Conservation (phyloP, 1,140 invertebrate genomes). For the Hetaerina americana region DNA sequence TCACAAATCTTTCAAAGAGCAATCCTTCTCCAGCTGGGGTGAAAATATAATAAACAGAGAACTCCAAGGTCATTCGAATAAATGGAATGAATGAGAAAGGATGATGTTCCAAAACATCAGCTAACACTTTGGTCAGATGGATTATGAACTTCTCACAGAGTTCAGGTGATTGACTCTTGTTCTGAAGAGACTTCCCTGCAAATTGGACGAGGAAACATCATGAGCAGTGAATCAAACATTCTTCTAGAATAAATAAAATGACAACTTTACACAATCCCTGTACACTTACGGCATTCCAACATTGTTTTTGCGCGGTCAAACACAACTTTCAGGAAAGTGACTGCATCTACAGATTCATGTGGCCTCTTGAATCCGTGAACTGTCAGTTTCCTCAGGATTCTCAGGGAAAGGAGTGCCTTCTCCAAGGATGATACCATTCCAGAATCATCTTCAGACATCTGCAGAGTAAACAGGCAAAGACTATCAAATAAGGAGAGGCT, state of each 20-base stretch:
- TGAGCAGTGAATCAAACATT: conserved; percentile 8
- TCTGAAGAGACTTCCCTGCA: conserved; percentile 49
- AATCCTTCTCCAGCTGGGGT: conserved; percentile 58
- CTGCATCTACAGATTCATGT: conserved; percentile 53
- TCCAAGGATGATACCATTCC: conserved; percentile 37
- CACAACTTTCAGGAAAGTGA: conserved; percentile 62
- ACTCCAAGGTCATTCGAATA: conserved; percentile 62
- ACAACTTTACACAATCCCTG: conserved; percentile 6
- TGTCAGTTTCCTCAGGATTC: conserved; percentile 69
- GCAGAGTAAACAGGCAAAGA: conserved; percentile 15
- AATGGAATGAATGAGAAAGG: conserved; percentile 66
- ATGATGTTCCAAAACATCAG: conserved; percentile 57
- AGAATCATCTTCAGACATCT: conserved; percentile 27
- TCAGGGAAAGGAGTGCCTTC: conserved; percentile 59
- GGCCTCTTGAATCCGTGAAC: conserved; percentile 68
- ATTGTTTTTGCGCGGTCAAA: conserved; percentile 62
- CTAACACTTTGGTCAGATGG: conserved; percentile 62
- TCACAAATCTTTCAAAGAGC: conserved; percentile 71
- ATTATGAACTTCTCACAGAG: conserved; percentile 68
- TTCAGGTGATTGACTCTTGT: conserved; percentile 43
- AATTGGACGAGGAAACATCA: conserved; percentile 21
- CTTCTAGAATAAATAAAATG: background rate
- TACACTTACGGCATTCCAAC: conserved; percentile 63
- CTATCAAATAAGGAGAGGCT: too few species aligned
- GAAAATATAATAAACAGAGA: conserved; percentile 75